A percentile compares a stretch with the other conserved stretches of the same genome.
These are phyloP conservation scores for Manis pentadactyla DNA, from an alignment of 2,797 vertebrate species.

Conservation along the genomic window DNA sequence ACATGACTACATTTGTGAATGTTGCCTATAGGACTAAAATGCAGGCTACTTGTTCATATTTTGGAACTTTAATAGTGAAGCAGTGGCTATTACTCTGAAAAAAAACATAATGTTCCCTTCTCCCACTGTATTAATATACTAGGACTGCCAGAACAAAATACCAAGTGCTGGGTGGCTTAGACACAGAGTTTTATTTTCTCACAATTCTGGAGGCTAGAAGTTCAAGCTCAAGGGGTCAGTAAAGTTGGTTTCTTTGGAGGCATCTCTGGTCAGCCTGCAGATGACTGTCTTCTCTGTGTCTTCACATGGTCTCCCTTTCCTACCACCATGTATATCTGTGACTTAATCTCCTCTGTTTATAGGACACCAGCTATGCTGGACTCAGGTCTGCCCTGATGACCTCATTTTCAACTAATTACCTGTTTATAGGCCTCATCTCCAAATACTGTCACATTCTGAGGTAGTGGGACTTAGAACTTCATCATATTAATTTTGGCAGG, in stretches of 20 bases:
- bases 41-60: not conserved
- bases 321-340: not conserved
- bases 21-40: not conserved
- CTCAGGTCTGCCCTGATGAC: not conserved
- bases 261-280: not conserved
- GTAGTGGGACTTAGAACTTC: not conserved
- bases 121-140: not conserved
- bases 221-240: not conserved
- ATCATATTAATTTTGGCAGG: not conserved
- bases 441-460: not conserved
- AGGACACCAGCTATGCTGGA: not conserved
- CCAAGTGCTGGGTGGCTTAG: not conserved
- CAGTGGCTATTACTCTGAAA: not conserved
- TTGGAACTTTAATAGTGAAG: not conserved
- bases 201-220: not conserved
- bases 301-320: not conserved
- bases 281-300: not conserved
- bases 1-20: not conserved
- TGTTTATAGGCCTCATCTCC: not conserved
- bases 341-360: not conserved
- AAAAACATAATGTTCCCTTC: not conserved
- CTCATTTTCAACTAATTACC: not conserved
- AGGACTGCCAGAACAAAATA: not conserved
- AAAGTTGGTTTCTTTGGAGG: not conserved
- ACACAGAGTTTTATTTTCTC: not conserved